These are phyloP conservation scores for Sebastes itinus DNA, from an alignment of 2,797 vertebrate species.

Conservation along the genomic window DNA sequence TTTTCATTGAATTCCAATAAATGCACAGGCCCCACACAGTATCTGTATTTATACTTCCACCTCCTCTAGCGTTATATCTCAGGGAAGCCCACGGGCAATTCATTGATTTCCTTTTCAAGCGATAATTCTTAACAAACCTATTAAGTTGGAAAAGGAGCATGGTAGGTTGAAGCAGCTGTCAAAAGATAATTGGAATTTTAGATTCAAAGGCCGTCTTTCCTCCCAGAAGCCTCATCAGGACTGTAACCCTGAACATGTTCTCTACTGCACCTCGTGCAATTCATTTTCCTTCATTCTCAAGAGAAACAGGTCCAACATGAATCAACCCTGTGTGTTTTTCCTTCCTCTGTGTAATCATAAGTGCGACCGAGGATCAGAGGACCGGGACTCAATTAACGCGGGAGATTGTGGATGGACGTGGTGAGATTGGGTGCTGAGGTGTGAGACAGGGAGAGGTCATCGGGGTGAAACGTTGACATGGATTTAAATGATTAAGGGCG, in stretches of 20 bases:
- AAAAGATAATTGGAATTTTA: slow-evolving; percentile 37
- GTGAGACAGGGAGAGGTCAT: not conserved
- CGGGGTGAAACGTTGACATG: not conserved
- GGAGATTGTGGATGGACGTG: not conserved
- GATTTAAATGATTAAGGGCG: not conserved
- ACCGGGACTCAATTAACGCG: not conserved
- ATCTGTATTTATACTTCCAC: not conserved
- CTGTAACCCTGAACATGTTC: not conserved
- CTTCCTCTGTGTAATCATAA: not conserved
- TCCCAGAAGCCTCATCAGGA: slow-evolving; percentile 16
- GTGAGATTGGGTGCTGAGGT: not conserved
- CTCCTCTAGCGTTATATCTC: not conserved
- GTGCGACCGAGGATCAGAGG: not conserved
- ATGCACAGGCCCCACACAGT: not conserved
- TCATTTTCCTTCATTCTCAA: slow-evolving; percentile 13
- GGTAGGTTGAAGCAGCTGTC: not conserved
- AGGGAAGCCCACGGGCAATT: not conserved
- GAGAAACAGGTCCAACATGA: not conserved
- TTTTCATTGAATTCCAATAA: not conserved
- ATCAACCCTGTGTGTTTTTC: not conserved
- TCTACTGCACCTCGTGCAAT: slow-evolving; percentile 1
- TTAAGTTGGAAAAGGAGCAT: not conserved
- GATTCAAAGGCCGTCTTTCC: slow-evolving; percentile 13
- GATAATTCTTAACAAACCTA: not conserved
- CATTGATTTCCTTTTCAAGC: slow-evolving; percentile 16